Conservation (phyloP, 2,113 vertebrate species). For the Austrofundulus limnaeus region DNA sequence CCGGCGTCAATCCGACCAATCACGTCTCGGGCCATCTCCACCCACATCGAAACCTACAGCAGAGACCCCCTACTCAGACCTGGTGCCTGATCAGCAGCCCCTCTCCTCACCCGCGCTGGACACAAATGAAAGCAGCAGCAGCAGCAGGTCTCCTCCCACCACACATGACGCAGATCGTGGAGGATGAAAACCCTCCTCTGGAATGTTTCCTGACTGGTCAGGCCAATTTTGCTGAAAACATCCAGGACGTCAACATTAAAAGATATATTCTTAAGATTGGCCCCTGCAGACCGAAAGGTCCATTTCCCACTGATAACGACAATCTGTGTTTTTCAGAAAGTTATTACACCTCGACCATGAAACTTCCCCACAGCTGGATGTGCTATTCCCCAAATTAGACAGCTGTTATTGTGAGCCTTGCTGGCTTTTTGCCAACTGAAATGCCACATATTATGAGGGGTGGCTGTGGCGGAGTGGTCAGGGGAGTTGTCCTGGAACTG, state of each 20-base stretch:
- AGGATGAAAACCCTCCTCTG: background rate
- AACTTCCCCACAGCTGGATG: background rate
- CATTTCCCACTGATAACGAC: background rate
- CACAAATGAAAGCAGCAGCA: background rate
- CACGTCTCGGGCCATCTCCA: too few species aligned
- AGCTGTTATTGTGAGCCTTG: slow-evolving; percentile 4
- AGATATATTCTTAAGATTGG: background rate
- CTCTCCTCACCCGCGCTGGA: too few species aligned
- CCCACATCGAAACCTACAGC: too few species aligned
- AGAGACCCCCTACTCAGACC: too few species aligned
- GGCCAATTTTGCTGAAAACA: background rate
- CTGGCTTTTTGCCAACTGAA: slow-evolving; percentile 1
- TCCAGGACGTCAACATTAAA: background rate
- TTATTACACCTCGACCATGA: background rate
- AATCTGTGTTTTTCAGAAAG: background rate
- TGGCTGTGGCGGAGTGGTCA: too few species aligned
- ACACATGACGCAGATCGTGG: too few species aligned
- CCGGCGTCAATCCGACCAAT: too few species aligned
- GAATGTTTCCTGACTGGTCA: background rate
- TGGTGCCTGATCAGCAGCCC: too few species aligned
- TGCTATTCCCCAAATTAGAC: background rate
- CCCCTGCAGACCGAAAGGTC: slow-evolving; percentile 2
- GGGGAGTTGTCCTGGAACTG: too few species aligned
- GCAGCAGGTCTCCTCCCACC: background rate
- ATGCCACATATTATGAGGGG: too few species aligned